Base-by-base conservation (phyloP, 2,888 invertebrate species). In the Andrena minutula region DNA sequence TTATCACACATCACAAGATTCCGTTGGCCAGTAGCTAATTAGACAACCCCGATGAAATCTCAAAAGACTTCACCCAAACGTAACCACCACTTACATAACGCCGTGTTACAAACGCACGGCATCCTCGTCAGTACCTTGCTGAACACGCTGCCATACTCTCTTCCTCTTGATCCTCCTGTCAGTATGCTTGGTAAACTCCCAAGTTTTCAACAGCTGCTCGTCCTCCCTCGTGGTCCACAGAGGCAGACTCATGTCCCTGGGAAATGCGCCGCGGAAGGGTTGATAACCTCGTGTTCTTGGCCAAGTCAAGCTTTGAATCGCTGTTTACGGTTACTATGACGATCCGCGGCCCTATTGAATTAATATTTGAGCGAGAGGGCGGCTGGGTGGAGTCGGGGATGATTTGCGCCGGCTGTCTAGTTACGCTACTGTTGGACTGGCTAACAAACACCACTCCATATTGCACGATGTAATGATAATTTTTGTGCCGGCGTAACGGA, bases 91-190 rank as follows among this genome's bases (percentile, higher is more conserved):
- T 68, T 68, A 68, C 68, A 12, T 23, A 20, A 23, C 53, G 26
- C 63, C 6, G 7, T 16, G 20, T 60, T 41, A 61, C 4, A n/a
- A 63, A 41, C 41, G 23, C 12, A 20, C 53, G 60, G 51, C n/a
- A n/a, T 41, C 47, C 35, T 26, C 53, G 2, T 49, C 4, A 79
- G 58, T 89, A 91, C 92, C 90, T 90, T 88, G 79, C 82, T 88
- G 86, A 23, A 92, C 88, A 12, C 82, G 87, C 61, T 82, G 79
- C 35, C 84, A 71, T 64, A 91, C 82, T 49, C 77, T 89, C 60
- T 85, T 87, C 28, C 58, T 82, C 8, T 69, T 76, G 58, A 90
- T 85, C 56, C 73, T 89, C 64, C 82, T 87, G 49, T 90, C 81
- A 7, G 87, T 88, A 10, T 84, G 84, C 41, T 84, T 79, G 72